Conservation (phyloP, 2,113 vertebrate species). For the Oceanites oceanicus region DNA sequence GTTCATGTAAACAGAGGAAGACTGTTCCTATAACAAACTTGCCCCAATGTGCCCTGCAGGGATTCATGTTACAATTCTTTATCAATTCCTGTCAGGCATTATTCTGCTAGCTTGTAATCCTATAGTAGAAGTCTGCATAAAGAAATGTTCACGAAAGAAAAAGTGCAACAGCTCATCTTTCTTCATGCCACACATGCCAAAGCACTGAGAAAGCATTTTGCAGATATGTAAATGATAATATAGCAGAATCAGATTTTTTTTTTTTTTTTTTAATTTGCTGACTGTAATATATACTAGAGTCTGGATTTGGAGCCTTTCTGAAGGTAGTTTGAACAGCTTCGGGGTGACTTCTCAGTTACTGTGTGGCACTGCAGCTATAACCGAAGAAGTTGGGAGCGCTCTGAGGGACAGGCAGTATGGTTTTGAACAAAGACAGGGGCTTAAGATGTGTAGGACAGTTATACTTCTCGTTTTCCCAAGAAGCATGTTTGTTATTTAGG, state of each 20-base stretch:
- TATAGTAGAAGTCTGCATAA: neutral
- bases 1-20: conserved; percentile 61
- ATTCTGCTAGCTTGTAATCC: neutral
- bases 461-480: neutral
- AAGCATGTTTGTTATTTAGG: neutral
- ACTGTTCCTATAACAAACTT: conserved; percentile 64
- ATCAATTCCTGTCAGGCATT: conserved; percentile 49
- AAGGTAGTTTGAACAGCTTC: neutral
- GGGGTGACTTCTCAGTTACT: neutral
- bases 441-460: neutral
- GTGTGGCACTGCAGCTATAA: neutral
- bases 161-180: neutral
- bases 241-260: neutral
- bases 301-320: neutral
- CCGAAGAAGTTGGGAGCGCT: neutral
- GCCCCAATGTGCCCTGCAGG: conserved; percentile 35
- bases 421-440: neutral
- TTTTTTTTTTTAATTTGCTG: neutral
- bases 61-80: conserved; percentile 46
- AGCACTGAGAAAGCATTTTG: neutral
- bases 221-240: neutral
- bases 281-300: neutral
- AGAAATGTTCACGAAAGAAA: neutral
- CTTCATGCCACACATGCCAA: neutral
- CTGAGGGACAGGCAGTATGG: neutral